A percentile compares a stretch with the other conserved stretches of the same genome.
These are phyloP conservation scores for Calliphora vicina DNA, from an alignment of 1,140 invertebrate genomes.

Conservation along the genomic window DNA sequence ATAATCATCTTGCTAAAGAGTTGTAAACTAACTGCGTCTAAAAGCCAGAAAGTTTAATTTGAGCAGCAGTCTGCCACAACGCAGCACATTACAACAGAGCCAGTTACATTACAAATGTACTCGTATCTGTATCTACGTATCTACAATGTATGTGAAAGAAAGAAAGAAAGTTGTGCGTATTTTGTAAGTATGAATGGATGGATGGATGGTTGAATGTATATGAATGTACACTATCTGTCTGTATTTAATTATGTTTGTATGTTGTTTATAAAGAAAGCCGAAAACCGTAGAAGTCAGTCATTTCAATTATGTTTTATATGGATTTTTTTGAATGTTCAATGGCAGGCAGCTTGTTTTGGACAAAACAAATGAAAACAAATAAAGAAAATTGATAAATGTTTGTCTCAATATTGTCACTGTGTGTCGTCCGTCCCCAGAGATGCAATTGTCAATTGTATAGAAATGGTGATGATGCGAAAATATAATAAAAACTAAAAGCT, in stretches of 20 bases:
- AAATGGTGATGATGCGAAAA: slow-evolving; percentile 2
- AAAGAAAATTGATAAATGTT: background rate
- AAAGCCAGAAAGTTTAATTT: too few relatives aligned
- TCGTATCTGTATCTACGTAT: too few relatives aligned
- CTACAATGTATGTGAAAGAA: background rate
- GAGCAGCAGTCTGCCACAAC: too few relatives aligned
- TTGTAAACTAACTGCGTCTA: too few relatives aligned
- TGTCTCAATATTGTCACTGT: background rate
- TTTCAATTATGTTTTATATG: background rate
- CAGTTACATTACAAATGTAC: too few relatives aligned
- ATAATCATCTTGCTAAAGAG: background rate
- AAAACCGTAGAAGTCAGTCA: background rate
- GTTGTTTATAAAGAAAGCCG: background rate
- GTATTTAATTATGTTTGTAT: background rate
- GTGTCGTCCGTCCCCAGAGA: background rate
- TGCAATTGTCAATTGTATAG: background rate
- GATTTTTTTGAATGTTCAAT: background rate
- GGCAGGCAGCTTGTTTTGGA: background rate
- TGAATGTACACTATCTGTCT: background rate
- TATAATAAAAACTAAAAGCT: background rate
- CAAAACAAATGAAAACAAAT: background rate
- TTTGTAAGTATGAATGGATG: background rate
- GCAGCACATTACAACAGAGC: too few relatives aligned
- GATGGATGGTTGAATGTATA: background rate
- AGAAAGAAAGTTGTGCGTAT: background rate